Evolutionary conservation across 2,888 invertebrate species (phyloP).

Genomic region (Dichetophora obliterata): DNA sequence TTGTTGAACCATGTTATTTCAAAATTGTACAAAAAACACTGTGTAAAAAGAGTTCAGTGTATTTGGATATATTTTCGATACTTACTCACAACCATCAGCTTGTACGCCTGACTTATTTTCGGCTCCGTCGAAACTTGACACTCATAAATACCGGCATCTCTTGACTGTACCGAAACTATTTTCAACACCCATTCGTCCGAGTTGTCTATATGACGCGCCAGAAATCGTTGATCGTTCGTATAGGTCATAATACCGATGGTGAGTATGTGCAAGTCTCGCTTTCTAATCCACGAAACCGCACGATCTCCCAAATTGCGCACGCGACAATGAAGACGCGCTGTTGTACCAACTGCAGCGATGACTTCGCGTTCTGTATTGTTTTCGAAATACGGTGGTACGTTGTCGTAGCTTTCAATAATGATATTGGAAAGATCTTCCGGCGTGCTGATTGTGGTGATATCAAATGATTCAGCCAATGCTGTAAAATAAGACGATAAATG

Average conservation of each 20-base stretch:
- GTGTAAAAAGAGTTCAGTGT: no score
- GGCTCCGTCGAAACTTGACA: slow-evolving; percentile 85
- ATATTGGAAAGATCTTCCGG: slow-evolving; percentile 59
- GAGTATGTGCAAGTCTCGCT: slow-evolving; percentile 83
- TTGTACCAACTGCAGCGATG: slow-evolving; percentile 87
- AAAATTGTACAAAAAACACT: no score
- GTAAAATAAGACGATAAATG: not conserved
- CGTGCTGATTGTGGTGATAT: not conserved
- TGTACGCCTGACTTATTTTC: slow-evolving; percentile 81
- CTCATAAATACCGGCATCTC: slow-evolving; percentile 80
- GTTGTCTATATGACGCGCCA: slow-evolving; percentile 79
- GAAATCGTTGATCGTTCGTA: slow-evolving; percentile 81
- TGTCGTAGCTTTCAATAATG: slow-evolving; percentile 60
- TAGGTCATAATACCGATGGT: slow-evolving; percentile 81
- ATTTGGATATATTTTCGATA: slow-evolving; percentile 59
- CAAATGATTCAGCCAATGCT: not conserved
- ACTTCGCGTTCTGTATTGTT: slow-evolving; percentile 85
- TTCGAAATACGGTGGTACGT: slow-evolving; percentile 82
- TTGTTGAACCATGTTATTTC: no score
- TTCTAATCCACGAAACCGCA: slow-evolving; percentile 86
- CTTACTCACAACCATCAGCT: slow-evolving; percentile 80
- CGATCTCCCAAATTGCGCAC: slow-evolving; percentile 87
- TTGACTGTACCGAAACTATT: slow-evolving; percentile 77
- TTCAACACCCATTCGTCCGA: slow-evolving; percentile 81
- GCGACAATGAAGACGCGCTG: slow-evolving; percentile 85